Evolutionary conservation across 2,888 invertebrate genomes (phyloP).

Genomic region (Drosophila lacicola): DNA sequence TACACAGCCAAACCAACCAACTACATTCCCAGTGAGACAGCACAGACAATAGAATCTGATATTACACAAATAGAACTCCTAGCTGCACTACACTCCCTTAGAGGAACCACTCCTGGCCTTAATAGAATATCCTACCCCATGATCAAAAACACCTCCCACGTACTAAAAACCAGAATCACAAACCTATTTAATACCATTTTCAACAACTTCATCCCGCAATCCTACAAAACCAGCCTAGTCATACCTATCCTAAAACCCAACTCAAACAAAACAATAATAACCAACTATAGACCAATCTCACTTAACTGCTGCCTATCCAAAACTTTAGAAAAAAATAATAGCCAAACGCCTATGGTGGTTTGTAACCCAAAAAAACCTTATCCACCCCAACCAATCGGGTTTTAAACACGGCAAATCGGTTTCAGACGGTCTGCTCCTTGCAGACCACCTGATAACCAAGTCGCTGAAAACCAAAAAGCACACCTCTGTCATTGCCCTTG

Average conservation of each 20-base stretch:
- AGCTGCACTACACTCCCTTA: constrained; percentile 9
- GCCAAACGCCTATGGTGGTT: constrained; percentile 1
- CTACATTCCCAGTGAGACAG: constrained; percentile 5
- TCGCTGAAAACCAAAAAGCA: constrained; percentile 2
- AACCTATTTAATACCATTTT: constrained; percentile 19
- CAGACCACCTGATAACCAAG: constrained; percentile 7
- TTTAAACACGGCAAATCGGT: constrained; percentile 21
- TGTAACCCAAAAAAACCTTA: neutral
- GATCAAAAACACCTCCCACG: no score
- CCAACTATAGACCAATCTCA: constrained; percentile 37
- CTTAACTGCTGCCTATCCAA: neutral
- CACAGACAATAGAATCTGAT: constrained; percentile 18
- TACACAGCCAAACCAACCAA: no score
- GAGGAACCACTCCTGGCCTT: constrained; percentile 1
- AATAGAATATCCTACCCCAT: constrained; percentile 39
- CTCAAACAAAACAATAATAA: constrained; percentile 24
- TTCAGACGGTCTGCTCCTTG: constrained; percentile 23
- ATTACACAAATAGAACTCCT: constrained; percentile 13
- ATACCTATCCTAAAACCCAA: constrained; percentile 24
- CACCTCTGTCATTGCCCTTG: constrained; percentile 11
- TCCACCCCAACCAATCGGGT: neutral
- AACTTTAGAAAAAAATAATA: neutral
- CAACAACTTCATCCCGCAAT: constrained; percentile 18
- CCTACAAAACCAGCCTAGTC: constrained; percentile 10
- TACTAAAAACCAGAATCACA: constrained; percentile 11